These are phyloP conservation scores for Strix aluco DNA, from an alignment of 2,113 vertebrate species.

Conservation along the genomic window DNA sequence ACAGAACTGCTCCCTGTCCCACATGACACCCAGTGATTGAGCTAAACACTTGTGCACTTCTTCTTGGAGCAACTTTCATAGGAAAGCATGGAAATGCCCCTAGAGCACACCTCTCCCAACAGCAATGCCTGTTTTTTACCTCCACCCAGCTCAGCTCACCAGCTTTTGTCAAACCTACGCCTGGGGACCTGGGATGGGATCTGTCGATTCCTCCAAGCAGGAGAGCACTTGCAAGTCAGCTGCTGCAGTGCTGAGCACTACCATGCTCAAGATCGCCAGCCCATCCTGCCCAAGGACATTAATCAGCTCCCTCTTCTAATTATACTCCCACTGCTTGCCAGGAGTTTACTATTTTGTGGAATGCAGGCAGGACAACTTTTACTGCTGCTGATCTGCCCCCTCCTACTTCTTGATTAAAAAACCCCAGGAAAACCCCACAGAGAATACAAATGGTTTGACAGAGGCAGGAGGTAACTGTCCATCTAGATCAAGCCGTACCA, in stretches of 20 bases:
- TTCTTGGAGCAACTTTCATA: not conserved
- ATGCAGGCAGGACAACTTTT: not conserved
- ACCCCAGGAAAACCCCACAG: too few relatives aligned
- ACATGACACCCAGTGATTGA: not conserved
- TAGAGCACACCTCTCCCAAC: not conserved
- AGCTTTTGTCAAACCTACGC: not conserved
- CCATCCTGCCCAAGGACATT: not conserved
- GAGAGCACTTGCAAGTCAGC: not conserved
- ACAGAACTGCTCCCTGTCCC: not conserved
- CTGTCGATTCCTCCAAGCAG: not conserved
- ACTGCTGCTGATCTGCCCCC: not conserved
- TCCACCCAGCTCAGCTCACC: not conserved
- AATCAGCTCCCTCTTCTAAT: not conserved
- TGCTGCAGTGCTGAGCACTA: not conserved
- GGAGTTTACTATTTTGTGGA: not conserved
- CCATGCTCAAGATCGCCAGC: fast-evolving
- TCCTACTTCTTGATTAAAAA: not conserved
- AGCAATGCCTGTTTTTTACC: not conserved
- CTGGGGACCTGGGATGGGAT: not conserved
- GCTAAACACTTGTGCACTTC: not conserved
- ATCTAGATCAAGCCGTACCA: not conserved
- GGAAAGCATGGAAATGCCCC: not conserved
- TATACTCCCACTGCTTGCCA: not conserved
- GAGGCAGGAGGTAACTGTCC: not conserved
- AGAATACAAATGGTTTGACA: not conserved